A percentile compares a stretch with the other conserved stretches of the same genome.
Conservation (phyloP, 2,797 vertebrate species). For the Emydoidea blandingii region DNA sequence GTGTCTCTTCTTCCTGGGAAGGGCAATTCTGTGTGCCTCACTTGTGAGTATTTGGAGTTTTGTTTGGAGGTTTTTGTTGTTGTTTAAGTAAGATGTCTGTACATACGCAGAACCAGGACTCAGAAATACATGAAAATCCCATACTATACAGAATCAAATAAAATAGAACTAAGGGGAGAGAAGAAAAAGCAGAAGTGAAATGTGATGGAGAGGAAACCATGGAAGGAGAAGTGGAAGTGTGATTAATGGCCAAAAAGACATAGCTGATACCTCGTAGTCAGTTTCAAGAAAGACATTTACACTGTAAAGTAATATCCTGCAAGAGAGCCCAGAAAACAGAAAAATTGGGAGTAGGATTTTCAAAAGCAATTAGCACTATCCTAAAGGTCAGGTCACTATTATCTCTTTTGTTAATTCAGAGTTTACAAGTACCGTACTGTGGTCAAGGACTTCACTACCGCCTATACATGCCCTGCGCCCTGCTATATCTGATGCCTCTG, state of each 20-base stretch:
- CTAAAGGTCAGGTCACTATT: not conserved
- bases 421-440: not conserved
- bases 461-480: no score
- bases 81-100: no score
- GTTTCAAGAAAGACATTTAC: slow-evolving; percentile 9
- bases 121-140: no score
- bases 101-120: no score
- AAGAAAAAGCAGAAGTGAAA: slow-evolving; percentile 10
- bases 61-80: no score
- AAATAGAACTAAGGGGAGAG: not conserved
- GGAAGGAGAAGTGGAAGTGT: slow-evolving; percentile 6
- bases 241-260: slow-evolving; percentile 46
- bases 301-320: slow-evolving; percentile 20
- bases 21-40: not conserved
- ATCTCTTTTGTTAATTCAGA: not conserved
- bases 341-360: slow-evolving; percentile 17
- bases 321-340: slow-evolving; percentile 51
- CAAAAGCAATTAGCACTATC: not conserved
- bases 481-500: no score
- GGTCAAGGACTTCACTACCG: no score
- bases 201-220: not conserved
- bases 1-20: not conserved
- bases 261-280: slow-evolving; percentile 2
- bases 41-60: no score
- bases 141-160: not conserved